phyloP scores from a whole-genome alignment of 1,140 invertebrate species.

The Drosophila fuyamai region DNA sequence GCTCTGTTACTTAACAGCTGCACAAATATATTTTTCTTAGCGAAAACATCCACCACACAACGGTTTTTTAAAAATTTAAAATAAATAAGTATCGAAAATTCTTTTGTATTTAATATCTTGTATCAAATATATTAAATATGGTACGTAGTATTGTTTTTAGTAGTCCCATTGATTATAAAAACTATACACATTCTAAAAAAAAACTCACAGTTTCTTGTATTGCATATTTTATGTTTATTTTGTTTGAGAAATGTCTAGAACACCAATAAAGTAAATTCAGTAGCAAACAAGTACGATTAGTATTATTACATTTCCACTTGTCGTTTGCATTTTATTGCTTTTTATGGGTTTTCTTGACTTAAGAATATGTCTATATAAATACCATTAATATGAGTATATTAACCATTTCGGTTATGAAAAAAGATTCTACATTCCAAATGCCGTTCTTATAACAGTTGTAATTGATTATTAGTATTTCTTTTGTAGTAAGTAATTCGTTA shows the following conservation, averaged over 20 bases:
- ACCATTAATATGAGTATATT: conserved; percentile 46
- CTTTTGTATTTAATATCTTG: too few relatives aligned
- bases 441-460: conserved; percentile 37
- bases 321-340: conserved; percentile 50
- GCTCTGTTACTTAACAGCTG: background rate
- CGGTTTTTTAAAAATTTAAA: background rate
- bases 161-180: too few relatives aligned
- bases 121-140: too few relatives aligned
- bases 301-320: conserved; percentile 30
- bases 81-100: background rate
- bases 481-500: conserved; percentile 56
- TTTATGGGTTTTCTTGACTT: conserved; percentile 31
- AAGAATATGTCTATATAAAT: conserved; percentile 34
- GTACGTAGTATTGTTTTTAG: too few relatives aligned
- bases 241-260: conserved; percentile 49
- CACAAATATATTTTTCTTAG: background rate
- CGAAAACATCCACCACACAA: background rate
- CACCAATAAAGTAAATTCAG: conserved; percentile 57
- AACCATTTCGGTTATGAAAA: conserved; percentile 41
- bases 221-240: conserved; percentile 38
- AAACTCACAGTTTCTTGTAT: conserved; percentile 1
- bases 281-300: conserved; percentile 36
- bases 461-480: conserved; percentile 57
- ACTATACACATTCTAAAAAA: background rate
- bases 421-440: conserved; percentile 57